Percentiles rank a stretch among this genome's conserved stretches.
phyloP scores from a whole-genome alignment of 2,797 vertebrate genomes.

The Helicolenus hilgendorfi region DNA sequence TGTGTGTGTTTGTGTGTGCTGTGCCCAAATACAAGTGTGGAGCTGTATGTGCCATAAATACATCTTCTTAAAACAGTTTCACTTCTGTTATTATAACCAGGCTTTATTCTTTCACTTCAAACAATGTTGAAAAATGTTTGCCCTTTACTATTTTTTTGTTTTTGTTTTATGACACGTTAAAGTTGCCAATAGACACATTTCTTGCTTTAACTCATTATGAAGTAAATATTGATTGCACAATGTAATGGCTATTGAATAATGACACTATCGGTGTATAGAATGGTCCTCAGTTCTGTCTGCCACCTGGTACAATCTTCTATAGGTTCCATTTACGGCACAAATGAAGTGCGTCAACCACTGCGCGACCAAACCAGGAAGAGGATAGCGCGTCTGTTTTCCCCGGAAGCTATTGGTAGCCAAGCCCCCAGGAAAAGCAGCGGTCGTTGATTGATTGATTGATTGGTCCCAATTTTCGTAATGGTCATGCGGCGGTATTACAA shows the following conservation, averaged over 20 bases:
- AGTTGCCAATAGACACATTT: background rate
- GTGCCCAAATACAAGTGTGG: background rate
- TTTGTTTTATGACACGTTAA: background rate
- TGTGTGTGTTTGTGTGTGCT: background rate
- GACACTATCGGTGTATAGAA: background rate
- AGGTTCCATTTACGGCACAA: too few species aligned
- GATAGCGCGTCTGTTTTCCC: too few species aligned
- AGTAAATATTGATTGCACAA: background rate
- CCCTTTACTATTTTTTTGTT: background rate
- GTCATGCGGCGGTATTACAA: too few species aligned
- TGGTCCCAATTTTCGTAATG: too few species aligned
- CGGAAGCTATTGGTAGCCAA: too few species aligned
- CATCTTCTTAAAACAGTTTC: background rate
- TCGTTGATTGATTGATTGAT: too few species aligned
- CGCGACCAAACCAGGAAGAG: too few species aligned
- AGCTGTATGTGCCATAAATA: background rate
- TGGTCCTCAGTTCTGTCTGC: too few species aligned
- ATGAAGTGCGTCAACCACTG: too few species aligned
- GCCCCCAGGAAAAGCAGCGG: too few species aligned
- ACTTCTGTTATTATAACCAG: background rate
- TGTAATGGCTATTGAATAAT: background rate
- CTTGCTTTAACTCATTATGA: background rate
- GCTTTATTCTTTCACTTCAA: background rate
- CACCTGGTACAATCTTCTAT: too few species aligned
- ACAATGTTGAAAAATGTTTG: background rate